Evolutionary conservation across 2,888 invertebrate species (phyloP).

Genomic region (Parnassius orleans): DNA sequence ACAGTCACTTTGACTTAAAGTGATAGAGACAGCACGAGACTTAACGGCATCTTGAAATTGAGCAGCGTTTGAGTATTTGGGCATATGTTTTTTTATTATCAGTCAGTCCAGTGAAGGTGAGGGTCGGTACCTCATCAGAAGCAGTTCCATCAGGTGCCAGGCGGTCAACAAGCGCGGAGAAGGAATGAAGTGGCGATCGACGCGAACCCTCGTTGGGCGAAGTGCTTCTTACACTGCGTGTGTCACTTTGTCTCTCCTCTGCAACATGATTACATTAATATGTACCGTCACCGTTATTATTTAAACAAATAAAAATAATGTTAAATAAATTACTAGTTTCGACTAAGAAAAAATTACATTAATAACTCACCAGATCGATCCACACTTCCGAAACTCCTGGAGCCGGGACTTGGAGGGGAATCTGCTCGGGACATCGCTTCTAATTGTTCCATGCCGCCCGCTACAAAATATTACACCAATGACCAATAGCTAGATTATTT

Average conservation of each 20-base stretch:
- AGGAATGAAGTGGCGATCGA: conserved; percentile 84
- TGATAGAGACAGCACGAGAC: too few species aligned
- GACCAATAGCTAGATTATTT: too few species aligned
- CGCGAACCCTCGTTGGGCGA: conserved; percentile 44
- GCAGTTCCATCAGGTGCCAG: conserved; percentile 87
- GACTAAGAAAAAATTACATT: not conserved
- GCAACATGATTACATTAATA: conserved; percentile 2
- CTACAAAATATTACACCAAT: conserved; percentile 35
- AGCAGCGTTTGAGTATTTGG: too few species aligned
- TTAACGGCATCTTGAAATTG: too few species aligned
- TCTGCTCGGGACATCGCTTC: conserved; percentile 54
- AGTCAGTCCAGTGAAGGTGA: too few species aligned
- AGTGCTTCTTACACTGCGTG: conserved; percentile 47
- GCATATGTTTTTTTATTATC: too few species aligned
- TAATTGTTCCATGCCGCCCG: conserved; percentile 63
- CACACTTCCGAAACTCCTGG: conserved; percentile 56
- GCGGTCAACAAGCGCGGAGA: conserved; percentile 84
- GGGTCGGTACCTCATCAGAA: conserved; percentile 62
- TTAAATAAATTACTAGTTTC: too few species aligned
- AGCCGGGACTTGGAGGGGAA: conserved; percentile 57
- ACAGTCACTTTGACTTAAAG: too few species aligned
- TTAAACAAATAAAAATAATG: too few species aligned
- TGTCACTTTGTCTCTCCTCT: conserved; percentile 59
- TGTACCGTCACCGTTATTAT: too few species aligned
- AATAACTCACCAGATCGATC: conserved; percentile 61